phyloP scores from a whole-genome alignment of 2,113 vertebrate species.

The Centropus bengalensis region DNA sequence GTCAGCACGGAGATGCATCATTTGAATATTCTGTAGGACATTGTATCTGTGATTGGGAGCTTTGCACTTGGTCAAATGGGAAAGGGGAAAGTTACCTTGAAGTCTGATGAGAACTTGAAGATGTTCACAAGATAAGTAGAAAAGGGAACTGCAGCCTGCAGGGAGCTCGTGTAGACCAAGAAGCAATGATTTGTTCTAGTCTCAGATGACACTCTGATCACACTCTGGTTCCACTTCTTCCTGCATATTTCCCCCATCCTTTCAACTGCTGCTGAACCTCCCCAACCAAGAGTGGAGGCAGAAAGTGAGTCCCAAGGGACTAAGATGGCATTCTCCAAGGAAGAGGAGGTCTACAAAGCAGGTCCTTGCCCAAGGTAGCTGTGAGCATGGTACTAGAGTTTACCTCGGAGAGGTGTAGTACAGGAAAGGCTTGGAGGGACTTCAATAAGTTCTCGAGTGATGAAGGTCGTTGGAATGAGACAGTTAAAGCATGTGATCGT shows the following conservation, averaged over 20 bases:
- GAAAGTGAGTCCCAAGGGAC: neutral
- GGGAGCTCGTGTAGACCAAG: neutral
- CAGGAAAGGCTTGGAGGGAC: neutral
- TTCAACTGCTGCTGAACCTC: neutral
- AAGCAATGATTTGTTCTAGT: neutral
- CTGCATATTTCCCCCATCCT: neutral
- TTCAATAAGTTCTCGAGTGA: neutral
- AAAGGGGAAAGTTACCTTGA: neutral
- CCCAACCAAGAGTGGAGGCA: neutral
- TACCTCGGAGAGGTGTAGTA: neutral
- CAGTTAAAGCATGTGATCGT: fast-evolving
- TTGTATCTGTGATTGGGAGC: neutral
- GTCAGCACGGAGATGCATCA: neutral
- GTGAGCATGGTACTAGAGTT: neutral
- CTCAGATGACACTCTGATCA: neutral
- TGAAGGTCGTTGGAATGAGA: neutral
- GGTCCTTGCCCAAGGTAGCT: neutral
- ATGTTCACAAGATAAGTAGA: neutral
- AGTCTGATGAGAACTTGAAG: neutral
- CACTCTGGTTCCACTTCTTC: neutral
- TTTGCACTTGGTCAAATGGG: neutral
- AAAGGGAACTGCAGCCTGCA: neutral
- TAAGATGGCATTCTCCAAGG: neutral
- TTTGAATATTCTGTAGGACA: neutral
- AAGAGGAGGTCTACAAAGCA: neutral